Base-by-base conservation (phyloP, 2,113 vertebrate genomes). In the Hemicordylus capensis region DNA sequence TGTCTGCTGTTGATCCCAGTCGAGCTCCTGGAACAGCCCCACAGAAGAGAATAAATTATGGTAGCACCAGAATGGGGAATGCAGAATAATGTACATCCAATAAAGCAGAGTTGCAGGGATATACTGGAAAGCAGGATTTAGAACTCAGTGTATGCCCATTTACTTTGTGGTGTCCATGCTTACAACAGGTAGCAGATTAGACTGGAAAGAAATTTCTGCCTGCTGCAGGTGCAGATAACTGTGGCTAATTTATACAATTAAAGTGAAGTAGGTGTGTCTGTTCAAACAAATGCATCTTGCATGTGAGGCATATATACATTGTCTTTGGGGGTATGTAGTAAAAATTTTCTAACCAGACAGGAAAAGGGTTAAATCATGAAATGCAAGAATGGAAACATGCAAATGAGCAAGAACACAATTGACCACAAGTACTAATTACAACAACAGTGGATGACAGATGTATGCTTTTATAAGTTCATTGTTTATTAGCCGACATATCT, bases 351-450 rank as follows among this genome's bases (percentile, higher is more conserved):
- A 14, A 12, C 19, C 24, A 0, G 0, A 42, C 51, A 39, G 46
- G 78, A 80, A 74, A 51, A 8, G 0, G 37, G 42, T 31, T 20
- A 76, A 70, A 19, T 81, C 84, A 11, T 87, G 46, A 88, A 91
- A 87, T 4, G 2, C 7, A 80, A 17, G 12, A 56, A 7, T 75
- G 58, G 69, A 89, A 74, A 81, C 87, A 69, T 72, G n/a, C 2
- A 76, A 69, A 54, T 88, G 22, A 87, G 56, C 6, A 83, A 80
- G 46, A 76, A 64, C 78, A 6, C 31, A 61, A 26, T 69, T 80
- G 31, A 77, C 26, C 12, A 61, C 31, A 85, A 79, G 24, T 4
- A 72, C 63, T 39, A 88, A 66, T 85, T 63, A 8, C 77, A 39
- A 20, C 72, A 54, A 12, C 75, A 34, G 37, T 85, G 34, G 56